Evolutionary conservation across 2,113 vertebrate genomes (phyloP).

Genomic region (Apteryx owenii): DNA sequence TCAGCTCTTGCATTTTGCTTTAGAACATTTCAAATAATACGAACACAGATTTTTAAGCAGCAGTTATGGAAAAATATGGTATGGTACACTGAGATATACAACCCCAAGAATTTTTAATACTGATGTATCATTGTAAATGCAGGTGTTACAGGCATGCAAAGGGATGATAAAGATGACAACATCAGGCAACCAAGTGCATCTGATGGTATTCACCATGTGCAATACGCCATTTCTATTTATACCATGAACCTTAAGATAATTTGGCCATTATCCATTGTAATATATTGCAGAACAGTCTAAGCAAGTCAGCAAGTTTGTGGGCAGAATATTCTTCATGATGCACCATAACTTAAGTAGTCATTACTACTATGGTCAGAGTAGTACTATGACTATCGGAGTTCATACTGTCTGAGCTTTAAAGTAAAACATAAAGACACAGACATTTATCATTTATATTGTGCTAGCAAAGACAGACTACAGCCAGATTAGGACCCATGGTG

Average conservation of each 20-base stretch:
- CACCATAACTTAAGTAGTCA: fast-evolving
- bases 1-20: neutral
- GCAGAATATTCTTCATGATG: neutral
- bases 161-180: fast-evolving
- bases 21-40: fast-evolving
- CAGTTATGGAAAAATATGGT: fast-evolving
- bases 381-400: neutral
- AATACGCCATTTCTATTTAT: fast-evolving
- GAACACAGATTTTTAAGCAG: neutral
- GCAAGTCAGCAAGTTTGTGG: neutral
- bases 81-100: fast-evolving
- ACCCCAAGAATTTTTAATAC: fast-evolving
- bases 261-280: fast-evolving
- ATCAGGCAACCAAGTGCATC: fast-evolving
- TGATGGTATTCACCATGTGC: fast-evolving
- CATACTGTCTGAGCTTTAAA: fast-evolving
- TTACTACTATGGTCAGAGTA: fast-evolving
- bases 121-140: fast-evolving
- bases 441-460: fast-evolving
- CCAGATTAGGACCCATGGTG: fast-evolving
- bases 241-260: fast-evolving
- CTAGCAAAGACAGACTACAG: neutral
- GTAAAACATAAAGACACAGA: neutral
- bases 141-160: fast-evolving
- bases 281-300: neutral